phyloP scores from a whole-genome alignment of 2,797 vertebrate genomes.

The Cossypha dichroa region DNA sequence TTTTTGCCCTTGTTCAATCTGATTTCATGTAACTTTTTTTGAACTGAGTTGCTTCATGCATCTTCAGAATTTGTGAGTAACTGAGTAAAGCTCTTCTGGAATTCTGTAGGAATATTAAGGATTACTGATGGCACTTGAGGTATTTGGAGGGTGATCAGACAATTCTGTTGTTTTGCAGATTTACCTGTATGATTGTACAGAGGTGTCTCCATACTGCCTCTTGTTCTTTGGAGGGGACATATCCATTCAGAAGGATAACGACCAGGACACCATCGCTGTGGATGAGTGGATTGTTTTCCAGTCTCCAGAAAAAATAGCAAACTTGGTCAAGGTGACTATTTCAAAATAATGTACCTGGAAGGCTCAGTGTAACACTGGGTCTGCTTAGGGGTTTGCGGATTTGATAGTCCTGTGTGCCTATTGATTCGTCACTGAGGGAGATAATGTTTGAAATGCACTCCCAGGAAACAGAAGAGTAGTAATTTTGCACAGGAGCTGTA shows the following conservation, averaged over 20 bases:
- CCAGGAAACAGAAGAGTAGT: not conserved
- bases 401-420: not conserved
- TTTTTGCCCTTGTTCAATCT: not conserved
- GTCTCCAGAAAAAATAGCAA: slow-evolving; percentile 92
- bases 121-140: not conserved
- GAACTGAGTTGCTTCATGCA: not conserved
- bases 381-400: not conserved
- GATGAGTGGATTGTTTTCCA: slow-evolving; percentile 98
- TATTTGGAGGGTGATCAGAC: not conserved
- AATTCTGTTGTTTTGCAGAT: slow-evolving; percentile 79
- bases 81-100: not conserved
- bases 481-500: not conserved
- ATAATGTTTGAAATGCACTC: not conserved
- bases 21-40: not conserved
- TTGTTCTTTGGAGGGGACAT: slow-evolving; percentile 97
- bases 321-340: slow-evolving; percentile 90
- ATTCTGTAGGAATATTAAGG: not conserved
- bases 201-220: slow-evolving; percentile 95
- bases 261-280: slow-evolving; percentile 93
- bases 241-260: slow-evolving; percentile 93
- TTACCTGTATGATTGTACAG: slow-evolving; percentile 96
- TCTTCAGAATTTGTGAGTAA: not conserved
- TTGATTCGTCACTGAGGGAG: not conserved
- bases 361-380: not conserved
- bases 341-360: not conserved